phyloP scores from a whole-genome alignment of 2,888 invertebrate species.

The Stramonita haemastoma region DNA sequence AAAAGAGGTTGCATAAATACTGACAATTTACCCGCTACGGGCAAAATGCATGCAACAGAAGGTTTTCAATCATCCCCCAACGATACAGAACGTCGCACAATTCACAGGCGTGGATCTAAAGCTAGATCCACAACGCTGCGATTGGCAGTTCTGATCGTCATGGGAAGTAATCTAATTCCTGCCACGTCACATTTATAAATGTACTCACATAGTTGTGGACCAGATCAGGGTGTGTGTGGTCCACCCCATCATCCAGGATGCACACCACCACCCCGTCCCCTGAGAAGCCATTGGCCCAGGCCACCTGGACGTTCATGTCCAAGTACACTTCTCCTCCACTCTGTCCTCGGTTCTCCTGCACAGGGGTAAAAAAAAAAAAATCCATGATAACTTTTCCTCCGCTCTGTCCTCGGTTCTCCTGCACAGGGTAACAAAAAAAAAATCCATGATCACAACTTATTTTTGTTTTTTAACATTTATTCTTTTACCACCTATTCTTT shows the following conservation, averaged over 20 bases:
- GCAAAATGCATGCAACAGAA: too few relatives aligned
- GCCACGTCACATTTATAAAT: too few relatives aligned
- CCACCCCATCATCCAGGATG: constrained; percentile 78
- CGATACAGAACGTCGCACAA: too few relatives aligned
- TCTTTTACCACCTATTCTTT: too few relatives aligned
- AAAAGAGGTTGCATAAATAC: too few relatives aligned
- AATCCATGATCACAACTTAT: neutral
- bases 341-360: constrained; percentile 69
- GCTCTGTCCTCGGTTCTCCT: constrained; percentile 71
- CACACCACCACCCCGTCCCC: constrained; percentile 75
- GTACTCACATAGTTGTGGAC: constrained; percentile 75
- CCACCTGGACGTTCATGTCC: constrained; percentile 76
- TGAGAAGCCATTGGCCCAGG: constrained; percentile 76
- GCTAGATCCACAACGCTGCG: too few relatives aligned
- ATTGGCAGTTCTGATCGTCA: too few relatives aligned
- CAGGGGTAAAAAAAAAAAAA: neutral
- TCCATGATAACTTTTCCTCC: constrained; percentile 59
- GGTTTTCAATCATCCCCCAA: too few relatives aligned
- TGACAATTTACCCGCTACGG: too few relatives aligned
- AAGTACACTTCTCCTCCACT: constrained; percentile 67
- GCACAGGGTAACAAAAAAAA: neutral
- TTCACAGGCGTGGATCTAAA: too few relatives aligned
- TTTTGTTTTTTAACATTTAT: too few relatives aligned
- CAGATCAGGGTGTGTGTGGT: constrained; percentile 77
- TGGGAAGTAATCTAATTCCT: too few relatives aligned